Conservation (phyloP, 2,113 vertebrate genomes). For the Syrmaticus mikado region DNA sequence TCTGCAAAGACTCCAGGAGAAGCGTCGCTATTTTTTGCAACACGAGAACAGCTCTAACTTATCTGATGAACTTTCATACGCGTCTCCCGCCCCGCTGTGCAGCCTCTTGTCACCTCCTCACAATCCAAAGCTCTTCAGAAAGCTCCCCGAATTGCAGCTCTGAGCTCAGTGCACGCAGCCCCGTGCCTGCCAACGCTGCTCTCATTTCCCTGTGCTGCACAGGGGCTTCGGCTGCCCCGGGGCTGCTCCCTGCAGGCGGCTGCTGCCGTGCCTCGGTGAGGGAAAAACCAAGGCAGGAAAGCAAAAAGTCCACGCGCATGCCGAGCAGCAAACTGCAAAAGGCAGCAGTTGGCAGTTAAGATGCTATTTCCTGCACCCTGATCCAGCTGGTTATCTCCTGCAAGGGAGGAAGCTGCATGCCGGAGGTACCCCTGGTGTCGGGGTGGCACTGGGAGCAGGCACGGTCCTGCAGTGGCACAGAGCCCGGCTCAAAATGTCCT, state of each 20-base stretch:
- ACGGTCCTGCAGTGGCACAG: neutral
- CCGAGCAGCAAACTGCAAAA: neutral
- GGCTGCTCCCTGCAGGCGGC: neutral
- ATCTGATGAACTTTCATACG: neutral
- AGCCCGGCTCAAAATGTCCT: neutral
- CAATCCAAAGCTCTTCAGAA: neutral
- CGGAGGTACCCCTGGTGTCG: fast-evolving
- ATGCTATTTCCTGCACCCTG: neutral
- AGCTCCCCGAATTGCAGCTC: neutral
- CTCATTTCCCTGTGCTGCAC: neutral
- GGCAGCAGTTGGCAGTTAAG: neutral
- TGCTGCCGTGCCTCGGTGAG: neutral
- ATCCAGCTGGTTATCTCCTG: neutral
- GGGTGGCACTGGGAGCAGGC: neutral
- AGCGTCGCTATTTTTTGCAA: neutral
- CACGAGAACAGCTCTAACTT: neutral
- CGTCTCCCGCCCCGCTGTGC: fast-evolving
- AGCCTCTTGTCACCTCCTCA: neutral
- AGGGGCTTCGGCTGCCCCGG: neutral
- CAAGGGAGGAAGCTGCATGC: neutral
- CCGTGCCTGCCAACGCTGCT: neutral
- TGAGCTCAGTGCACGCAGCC: neutral
- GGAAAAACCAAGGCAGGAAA: neutral
- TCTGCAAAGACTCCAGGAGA: neutral
- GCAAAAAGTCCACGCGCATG: neutral